phyloP scores from a whole-genome alignment of 2,797 vertebrate genomes.

The Semaprochilodus insignis region DNA sequence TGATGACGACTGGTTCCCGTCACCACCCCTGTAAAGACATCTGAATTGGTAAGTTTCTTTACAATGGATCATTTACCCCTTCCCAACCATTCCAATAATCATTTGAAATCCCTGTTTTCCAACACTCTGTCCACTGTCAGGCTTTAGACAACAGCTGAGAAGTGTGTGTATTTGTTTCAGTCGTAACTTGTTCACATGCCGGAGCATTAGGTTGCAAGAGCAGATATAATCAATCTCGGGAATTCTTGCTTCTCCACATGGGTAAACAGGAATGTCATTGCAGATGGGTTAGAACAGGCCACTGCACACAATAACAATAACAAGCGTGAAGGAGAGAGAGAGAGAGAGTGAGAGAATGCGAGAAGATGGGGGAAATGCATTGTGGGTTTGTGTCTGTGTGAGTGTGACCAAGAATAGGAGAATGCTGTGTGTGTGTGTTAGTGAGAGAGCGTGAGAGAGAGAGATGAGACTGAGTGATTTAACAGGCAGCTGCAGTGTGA shows the following conservation, averaged over 20 bases:
- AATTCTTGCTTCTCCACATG: neutral
- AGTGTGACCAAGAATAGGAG: neutral
- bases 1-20: neutral
- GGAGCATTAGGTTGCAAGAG: neutral
- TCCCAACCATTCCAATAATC: too few relatives aligned
- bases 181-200: neutral
- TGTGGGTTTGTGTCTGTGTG: neutral
- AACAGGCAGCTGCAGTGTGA: conserved; percentile 53
- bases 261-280: neutral
- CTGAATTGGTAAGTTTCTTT: too few relatives aligned
- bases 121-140: neutral
- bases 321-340: neutral
- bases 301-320: neutral
- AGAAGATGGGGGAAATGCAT: neutral
- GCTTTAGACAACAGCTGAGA: neutral
- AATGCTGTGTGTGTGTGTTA: conserved; percentile 16
- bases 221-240: neutral
- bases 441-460: conserved; percentile 23
- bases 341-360: neutral
- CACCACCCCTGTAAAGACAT: too few relatives aligned
- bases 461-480: conserved; percentile 38
- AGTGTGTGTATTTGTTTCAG: neutral
- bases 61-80: too few relatives aligned
- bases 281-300: neutral
- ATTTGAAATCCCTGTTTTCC: neutral